Base-by-base conservation (phyloP, 1,140 invertebrate species). In the Lethrus apterus region DNA sequence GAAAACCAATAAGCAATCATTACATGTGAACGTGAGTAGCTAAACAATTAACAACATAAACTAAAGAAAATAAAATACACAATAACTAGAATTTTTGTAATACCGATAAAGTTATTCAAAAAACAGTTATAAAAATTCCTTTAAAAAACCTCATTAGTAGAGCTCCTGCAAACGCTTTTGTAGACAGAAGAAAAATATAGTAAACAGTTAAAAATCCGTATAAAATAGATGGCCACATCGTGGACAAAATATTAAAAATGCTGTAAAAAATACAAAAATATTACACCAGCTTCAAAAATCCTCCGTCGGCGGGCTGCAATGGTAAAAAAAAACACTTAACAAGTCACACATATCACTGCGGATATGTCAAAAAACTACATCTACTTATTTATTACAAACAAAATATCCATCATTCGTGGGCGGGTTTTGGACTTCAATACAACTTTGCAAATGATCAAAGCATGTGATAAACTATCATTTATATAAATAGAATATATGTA, bases 21-120 rank as follows among this genome's bases (percentile, higher is more conserved):
- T 76, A 77, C 75, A 77, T 76, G 75, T 77, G 74, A 75, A 73
- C 71, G 74, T 77, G 75, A 76, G 74, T 76, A 75, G 70, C 70
- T 69, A 67, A 63, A 66, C 59, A 65, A 59, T 64, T 42, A 59
- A 66, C 59, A 60, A 66, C 54, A 55, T 56, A 58, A 62, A 59
- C 33, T 50, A 60, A 62, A 58, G 17, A 44, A 44, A 44, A 44
- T 42, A 46, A 49, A 54, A 58, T 44, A 56, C 24, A 41, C 33
- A 46, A 33, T 41, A 33, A 49, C 33, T 36, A 49, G 19, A 36
- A 19, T 42, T 42, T 42, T 24, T 32, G 42, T 31, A 44, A n/a
- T 32, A 44, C 29, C 1, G 18, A 35, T 36, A 18, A 44, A 26
- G 44, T 44, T 21, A 14, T 44, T 11, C 23, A 29, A 17, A 41